Evolutionary conservation across 2,888 invertebrate genomes (phyloP), one percentile per base, ranked within the genome.

Genomic region (Drosophila gaucha): DNA sequence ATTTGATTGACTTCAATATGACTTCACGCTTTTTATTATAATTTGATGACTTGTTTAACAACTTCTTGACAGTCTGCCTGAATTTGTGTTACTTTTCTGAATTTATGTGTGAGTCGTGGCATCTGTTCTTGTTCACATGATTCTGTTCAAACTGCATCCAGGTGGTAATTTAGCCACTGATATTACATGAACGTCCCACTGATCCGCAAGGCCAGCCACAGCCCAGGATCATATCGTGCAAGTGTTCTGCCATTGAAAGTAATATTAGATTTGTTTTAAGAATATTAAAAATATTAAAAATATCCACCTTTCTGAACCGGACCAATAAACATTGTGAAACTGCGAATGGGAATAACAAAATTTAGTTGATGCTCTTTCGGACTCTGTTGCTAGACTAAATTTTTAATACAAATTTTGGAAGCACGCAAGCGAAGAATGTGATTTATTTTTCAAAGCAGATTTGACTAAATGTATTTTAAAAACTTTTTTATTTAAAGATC

Each of bases 201-300:
- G 72, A 66, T 0, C 44, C 49, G 9, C 63, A 71, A 4, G 33
- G 47, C 1, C 60, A 58, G 14, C 57, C 43, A 20, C 51, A 71
- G 31, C 62, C 38, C 12, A 68, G 26, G 46, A 46, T 20, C 50
- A 31, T 24, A 31, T 33, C 6, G 10, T 39, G 33, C 3, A 8
- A 20, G 5, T 36, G 9, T 4, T 20, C 12, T 2, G 2, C 8
- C 9, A 12, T 8, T 16, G 2, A 5, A 30, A 6, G 1, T 12
- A 6, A 30, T 9, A n/a, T 30, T 8, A 0, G 4, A 44, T 12
- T 8, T 0, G n/a, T 12, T n/a, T 30, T 8, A 1, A n/a, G n/a
- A n/a, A n/a, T n/a, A 9, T 44, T 8, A 12, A 3, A n/a, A n/a
- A 1, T 2, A 0, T 2, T 1, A n/a, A 6, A 14, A 43, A 2